Evolutionary conservation across 2,888 invertebrate genomes (phyloP), one percentile per base, ranked within the genome.

Genomic region (Sesia bembeciformis): DNA sequence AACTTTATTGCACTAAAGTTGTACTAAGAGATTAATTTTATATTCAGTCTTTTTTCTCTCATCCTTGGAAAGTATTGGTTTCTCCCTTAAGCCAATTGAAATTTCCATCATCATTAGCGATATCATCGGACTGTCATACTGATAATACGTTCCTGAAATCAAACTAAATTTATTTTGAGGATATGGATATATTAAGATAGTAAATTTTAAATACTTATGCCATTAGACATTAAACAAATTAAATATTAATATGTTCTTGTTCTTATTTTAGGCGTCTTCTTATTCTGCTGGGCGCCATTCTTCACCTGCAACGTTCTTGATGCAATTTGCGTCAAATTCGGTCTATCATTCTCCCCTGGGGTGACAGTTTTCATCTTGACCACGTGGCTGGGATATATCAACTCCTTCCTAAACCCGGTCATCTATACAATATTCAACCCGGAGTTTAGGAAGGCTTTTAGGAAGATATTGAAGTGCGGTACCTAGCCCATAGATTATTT

Each of bases 271-370:
- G 99, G 98, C 68, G 97, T 98, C 3, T 99, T 99, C 84, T 93
- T 99, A 49, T 93, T 98, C 74, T 99, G 99, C 87, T 99, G 99
- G 99, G 95, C 98, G 59, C 99, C 99, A 43, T 99, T 99, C 91
- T 99, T 99, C 92, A 97, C 97, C 3, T 97, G 98, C 90, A 98
- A 98, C 85, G 97, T 98, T 63, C 93, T 98, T 90, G 98, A 98
- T 77, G 99, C 98, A 5, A 93, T 99, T 80, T 98, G 98, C 90
- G 95, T 95, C 68, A 97, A 97, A 83, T 89, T 96, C 67, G 92
- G 92, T 53, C 90, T 92, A 65, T 91, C 93, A 61, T 96, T 95
- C 79, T 93, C 94, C 61, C 96, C 97, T 0, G 94, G 97, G 39
- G 92, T 98, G 64, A 94, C 95, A 39, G 95, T 95, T 53, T 99